These are phyloP conservation scores for Proteles cristata DNA, from an alignment of 2,113 vertebrate species.

Conservation along the genomic window DNA sequence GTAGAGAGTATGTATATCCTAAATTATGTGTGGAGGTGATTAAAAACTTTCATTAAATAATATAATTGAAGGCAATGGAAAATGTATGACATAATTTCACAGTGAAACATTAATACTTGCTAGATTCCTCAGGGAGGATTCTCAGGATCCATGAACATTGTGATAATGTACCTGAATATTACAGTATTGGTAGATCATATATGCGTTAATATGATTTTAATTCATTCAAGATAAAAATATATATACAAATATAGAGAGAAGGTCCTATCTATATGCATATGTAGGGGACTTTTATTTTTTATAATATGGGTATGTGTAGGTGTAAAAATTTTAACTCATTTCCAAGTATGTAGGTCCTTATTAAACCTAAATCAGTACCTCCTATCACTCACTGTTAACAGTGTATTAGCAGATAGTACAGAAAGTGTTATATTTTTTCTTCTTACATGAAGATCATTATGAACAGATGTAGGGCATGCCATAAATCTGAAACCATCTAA, in stretches of 20 bases:
- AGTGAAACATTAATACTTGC: neutral
- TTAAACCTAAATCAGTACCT: conserved; percentile 4
- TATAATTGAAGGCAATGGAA: neutral
- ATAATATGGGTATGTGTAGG: neutral
- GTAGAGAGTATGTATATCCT: neutral
- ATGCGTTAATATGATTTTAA: conserved; percentile 1
- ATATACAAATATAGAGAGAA: neutral
- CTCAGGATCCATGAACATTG: neutral
- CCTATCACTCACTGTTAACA: neutral
- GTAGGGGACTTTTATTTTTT: neutral
- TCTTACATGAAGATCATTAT: conserved; percentile 11
- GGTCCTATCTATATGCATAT: neutral
- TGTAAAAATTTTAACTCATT: neutral
- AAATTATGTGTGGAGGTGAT: neutral
- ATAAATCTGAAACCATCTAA: conserved; percentile 14
- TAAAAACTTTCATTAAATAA: neutral
- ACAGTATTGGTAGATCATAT: neutral
- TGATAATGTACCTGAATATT: neutral
- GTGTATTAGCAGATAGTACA: neutral
- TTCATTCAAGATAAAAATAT: neutral
- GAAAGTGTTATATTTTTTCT: conserved; percentile 43
- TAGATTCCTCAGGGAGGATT: neutral
- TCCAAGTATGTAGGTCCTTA: neutral
- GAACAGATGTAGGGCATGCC: conserved; percentile 7
- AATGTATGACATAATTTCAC: neutral